These are phyloP conservation scores for Pyrocoelia pectoralis DNA, from an alignment of 2,888 invertebrate species.

Conservation along the genomic window DNA sequence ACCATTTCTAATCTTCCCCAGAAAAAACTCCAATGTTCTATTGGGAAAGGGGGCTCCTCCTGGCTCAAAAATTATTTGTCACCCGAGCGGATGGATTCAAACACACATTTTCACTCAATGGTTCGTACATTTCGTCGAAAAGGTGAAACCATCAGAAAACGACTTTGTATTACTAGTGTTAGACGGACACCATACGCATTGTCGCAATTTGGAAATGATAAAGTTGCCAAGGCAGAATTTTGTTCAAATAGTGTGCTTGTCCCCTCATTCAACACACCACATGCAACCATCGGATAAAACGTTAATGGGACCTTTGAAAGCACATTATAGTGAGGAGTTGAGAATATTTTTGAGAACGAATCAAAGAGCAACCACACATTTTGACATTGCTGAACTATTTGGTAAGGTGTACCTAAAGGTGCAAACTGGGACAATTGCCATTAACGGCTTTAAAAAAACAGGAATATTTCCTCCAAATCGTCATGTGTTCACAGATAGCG, in stretches of 20 bases:
- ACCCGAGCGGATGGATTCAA: constrained; percentile 38
- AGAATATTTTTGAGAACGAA: constrained; percentile 21
- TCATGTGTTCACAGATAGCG: background rate
- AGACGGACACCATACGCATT: constrained; percentile 32
- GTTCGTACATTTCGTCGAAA: constrained; percentile 28
- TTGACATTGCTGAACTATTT: constrained; percentile 32
- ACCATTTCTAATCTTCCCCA: constrained; percentile 50
- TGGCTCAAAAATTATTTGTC: constrained; percentile 39
- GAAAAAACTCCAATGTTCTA: constrained; percentile 47
- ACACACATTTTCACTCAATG: constrained; percentile 32
- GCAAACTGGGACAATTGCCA: constrained; percentile 29
- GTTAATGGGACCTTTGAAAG: constrained; percentile 26
- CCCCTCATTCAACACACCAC: constrained; percentile 23
- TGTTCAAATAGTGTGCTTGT: too few relatives aligned
- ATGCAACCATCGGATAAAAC: constrained; percentile 32
- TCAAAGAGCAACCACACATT: constrained; percentile 26
- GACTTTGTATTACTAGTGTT: constrained; percentile 29
- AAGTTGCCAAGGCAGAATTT: background rate
- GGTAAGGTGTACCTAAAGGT: constrained; percentile 37
- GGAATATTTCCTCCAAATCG: constrained; percentile 6
- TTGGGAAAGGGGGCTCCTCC: constrained; percentile 46
- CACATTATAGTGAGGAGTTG: constrained; percentile 20
- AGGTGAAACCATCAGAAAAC: constrained; percentile 9
- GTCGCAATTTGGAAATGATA: constrained; percentile 29
- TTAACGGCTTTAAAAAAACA: background rate